Evolutionary conservation across 2,888 invertebrate genomes (phyloP).

Genomic region (Netelia virgata): DNA sequence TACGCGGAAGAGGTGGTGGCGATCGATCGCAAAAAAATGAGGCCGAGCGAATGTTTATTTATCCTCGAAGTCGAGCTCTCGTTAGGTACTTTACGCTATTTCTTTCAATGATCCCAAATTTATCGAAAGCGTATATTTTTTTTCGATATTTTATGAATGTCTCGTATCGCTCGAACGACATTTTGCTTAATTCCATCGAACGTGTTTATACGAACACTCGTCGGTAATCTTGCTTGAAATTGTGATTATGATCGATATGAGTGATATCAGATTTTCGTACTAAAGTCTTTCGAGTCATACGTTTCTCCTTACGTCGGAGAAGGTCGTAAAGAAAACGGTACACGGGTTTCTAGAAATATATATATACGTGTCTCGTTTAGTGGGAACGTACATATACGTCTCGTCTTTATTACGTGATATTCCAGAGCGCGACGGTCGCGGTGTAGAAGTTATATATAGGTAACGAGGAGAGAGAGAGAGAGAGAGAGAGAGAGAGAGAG

Average conservation of each 20-base stretch:
- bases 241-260: background rate
- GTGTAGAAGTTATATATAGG: slow-evolving; percentile 24
- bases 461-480: slow-evolving; percentile 9
- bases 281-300: background rate
- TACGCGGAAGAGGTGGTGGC: slow-evolving; percentile 1
- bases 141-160: too few species aligned
- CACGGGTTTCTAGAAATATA: background rate
- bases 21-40: slow-evolving; percentile 19
- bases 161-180: too few species aligned
- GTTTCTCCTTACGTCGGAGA: too few species aligned
- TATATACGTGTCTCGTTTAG: background rate
- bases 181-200: too few species aligned
- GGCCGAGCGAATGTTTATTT: background rate
- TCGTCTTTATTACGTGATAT: slow-evolving; percentile 39
- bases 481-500: too few species aligned
- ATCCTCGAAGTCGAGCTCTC: too few species aligned
- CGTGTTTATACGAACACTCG: too few species aligned
- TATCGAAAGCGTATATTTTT: too few species aligned
- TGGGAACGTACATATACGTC: background rate
- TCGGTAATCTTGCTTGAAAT: background rate
- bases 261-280: background rate
- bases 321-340: background rate
- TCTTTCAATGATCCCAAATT: too few species aligned
- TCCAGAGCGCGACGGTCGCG: slow-evolving; percentile 8
- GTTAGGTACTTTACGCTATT: too few species aligned